Base-by-base conservation (phyloP, 2,888 invertebrate species). In the Aphidoletes aphidimyza region DNA sequence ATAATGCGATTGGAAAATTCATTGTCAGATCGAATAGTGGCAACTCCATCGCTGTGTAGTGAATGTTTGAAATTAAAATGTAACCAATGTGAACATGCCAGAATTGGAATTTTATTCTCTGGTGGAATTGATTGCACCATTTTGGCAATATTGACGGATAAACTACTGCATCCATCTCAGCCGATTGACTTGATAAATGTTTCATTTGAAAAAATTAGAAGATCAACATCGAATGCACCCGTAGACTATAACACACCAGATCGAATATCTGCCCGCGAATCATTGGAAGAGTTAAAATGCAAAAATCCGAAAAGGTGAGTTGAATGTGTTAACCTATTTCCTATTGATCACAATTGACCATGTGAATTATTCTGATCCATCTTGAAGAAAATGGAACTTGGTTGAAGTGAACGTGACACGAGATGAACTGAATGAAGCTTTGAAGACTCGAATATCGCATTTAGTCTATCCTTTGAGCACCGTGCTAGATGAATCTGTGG, bases 91-190 rank as follows among this genome's bases (percentile, higher is more conserved):
- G 86, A 86, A 81, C 94, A 94, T 90, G 91, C 94, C 39, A 93
- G 94, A 88, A 91, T 96, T 45, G 96, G 94, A 78, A 91, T 99
- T 85, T 91, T 98, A 86, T 99, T 98, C 91, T 99, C 99, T 86
- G 99, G 99, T 59, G 98, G 98, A 22, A 91, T 99, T 54, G 99
- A 99, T 90, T 98, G 98, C 85, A 94, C 97, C n/a, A 93, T 98
- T 87, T 90, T 99, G 86, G 95, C 98, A 39, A 91, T 94, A 83
- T 88, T 98, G 83, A 94, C 95, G 9, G 92, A 97, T 88, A 93
- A 93, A 90, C 94, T 92, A 90, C 90, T 95, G 26, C 90, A 93
- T 0, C 87, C 87, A 85, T 88, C 91, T 84, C 94, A 95, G 88
- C 91, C 94, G 34, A 96, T 99, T 87, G 98, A 98, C 89, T 92